Percentiles rank a stretch among this genome's conserved stretches.
phyloP scores from a whole-genome alignment of 2,888 invertebrate species.

The Deilephila elpenor region DNA sequence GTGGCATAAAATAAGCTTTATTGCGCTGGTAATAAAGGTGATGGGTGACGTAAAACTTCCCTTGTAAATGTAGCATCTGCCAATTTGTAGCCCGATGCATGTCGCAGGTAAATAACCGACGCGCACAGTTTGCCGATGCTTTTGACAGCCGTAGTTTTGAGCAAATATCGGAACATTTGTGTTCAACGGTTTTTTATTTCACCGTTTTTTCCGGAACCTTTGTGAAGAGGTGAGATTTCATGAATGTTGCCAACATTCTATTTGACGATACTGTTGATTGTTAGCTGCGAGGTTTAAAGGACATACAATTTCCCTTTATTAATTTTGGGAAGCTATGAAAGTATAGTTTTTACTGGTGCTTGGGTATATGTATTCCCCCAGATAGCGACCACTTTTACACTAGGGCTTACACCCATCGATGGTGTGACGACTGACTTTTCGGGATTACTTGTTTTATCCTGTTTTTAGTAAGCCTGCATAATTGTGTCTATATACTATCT shows the following conservation, averaged over 20 bases:
- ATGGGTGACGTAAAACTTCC: conserved; percentile 34
- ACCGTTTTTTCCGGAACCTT: conserved; percentile 39
- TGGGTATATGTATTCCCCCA: too few species aligned
- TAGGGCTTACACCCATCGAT: too few species aligned
- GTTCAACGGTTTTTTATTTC: conserved; percentile 50
- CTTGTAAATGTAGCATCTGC: conserved; percentile 55
- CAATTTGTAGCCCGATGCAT: conserved; percentile 67
- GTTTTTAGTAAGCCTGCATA: too few species aligned
- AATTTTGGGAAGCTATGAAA: too few species aligned
- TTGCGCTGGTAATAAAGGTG: conserved; percentile 31
- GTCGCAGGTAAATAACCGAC: conserved; percentile 68
- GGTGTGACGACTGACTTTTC: too few species aligned
- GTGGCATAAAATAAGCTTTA: conserved; percentile 42
- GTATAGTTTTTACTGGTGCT: too few species aligned
- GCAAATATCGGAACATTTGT: conserved; percentile 69
- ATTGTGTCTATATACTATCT: too few species aligned
- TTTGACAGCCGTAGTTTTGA: conserved; percentile 72
- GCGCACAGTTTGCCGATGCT: conserved; percentile 73
- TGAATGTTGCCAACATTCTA: not conserved
- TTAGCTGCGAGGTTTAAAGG: not conserved
- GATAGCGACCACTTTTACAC: too few species aligned
- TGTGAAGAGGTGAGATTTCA: not conserved
- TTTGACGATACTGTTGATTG: not conserved
- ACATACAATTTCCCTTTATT: not conserved
- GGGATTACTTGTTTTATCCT: too few species aligned